Base-by-base conservation (phyloP, 2,113 vertebrate species). In the Lepisosteus osseus region DNA sequence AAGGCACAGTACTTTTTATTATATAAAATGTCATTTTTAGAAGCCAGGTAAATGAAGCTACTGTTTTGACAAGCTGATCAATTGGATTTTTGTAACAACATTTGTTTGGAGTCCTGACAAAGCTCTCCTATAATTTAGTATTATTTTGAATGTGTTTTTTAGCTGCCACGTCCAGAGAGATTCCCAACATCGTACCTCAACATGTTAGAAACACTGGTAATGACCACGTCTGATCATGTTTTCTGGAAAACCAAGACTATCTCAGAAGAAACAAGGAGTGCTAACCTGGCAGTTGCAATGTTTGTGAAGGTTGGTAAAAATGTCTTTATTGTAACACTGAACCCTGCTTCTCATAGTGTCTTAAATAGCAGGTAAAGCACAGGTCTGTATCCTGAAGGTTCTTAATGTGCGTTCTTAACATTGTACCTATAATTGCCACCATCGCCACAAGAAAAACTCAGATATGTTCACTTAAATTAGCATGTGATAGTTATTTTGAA, bases 201-300 rank as follows among this genome's bases (percentile, higher is more conserved):
- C 80, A 94, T 94, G 7, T 13, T 98, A 81, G 96, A 98, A 81
- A 90, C 83, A 0, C 90, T 99, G 75, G 88, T 97, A 70, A 95
- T 97, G 92, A 74, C 88, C 2, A 77, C 97, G 69, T 94, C 94
- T 0, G 97, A 99, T 72, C 95, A 99, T 8, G 92, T 99, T 83
- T 90, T 86, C 87, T 99, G 95, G 94, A 98, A 98, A 77, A 91
- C 92, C 84, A 96, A 82, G 82, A 94, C 98, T 0, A 73, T 95
- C 71, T 67, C 85, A 43, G 97, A 99, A 71, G 97, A 99, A 85
- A 95, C 96, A 0, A 95, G 90, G 72, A 94, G 90, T 62, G 96
- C 97, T 68, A 99, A 96, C 80, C 90, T 92, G 68, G 97, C 95
- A 0, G 84, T 93, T 61, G 96, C 95, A 17, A 90, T 84, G 68